Base-by-base conservation (phyloP, 1,140 invertebrate genomes). In the Stegodyphus mimosarum region DNA sequence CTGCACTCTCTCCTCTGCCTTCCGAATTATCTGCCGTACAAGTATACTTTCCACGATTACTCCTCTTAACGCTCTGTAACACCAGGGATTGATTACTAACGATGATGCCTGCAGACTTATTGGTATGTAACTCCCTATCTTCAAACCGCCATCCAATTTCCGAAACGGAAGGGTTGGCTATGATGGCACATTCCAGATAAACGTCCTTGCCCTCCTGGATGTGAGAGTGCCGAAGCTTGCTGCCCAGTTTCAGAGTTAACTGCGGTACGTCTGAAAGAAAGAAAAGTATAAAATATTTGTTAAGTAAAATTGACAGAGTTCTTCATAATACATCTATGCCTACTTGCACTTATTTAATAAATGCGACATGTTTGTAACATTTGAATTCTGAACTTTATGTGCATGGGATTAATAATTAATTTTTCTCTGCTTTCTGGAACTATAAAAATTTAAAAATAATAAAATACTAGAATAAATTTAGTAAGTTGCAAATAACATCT, bases 121-220 rank as follows among this genome's bases (percentile, higher is more conserved):
- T 96, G 89, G 92, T 96, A 79, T 93, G 93, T 76, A 96, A 93
- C 78, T 93, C 90, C 71, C 93, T 92, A 18, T 88, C 95, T 88
- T 95, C 94, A 90, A 96, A 95, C 90, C 93, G 95, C 95, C 95
- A 96, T 77, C 94, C 93, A 75, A 96, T 93, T 88, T 95, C 94
- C 89, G 95, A 94, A 15, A 93, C 93, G 88, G 94, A 94, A 2
- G 96, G 96, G 91, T 96, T 96, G 7, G 95, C 94, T 89, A 94
- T 94, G 87, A 97, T 95, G 89, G 94, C 95, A 90, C 96, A 97
- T 90, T 97, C 96, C 88, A 97, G 95, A 90, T 96, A 97, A 69
- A 97, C 95, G 90, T 97, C 96, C 67, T 95, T 95, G 9, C 95
- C 95, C 87, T 94, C 93, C 74, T 91, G 89, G n/a, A 89, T 89